Evolutionary conservation across 1,140 invertebrate genomes (phyloP).

Genomic region (Chionoecetes opilio): DNA sequence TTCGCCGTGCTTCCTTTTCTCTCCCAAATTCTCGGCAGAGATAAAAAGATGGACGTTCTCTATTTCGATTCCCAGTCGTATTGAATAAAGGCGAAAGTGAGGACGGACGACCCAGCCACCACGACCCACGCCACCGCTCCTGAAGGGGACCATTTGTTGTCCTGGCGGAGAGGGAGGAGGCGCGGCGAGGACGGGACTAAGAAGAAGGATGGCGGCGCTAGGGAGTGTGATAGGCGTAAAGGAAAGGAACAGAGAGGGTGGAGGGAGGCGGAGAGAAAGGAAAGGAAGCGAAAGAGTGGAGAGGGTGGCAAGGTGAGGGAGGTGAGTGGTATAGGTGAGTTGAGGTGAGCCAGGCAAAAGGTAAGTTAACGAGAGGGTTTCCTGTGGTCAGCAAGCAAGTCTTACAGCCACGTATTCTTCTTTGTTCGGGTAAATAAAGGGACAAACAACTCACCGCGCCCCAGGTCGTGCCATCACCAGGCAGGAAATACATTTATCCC

Average conservation of each 20-base stretch:
- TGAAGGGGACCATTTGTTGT: constrained; percentile 19
- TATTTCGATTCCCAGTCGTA: constrained; percentile 28
- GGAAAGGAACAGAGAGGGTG: not conserved
- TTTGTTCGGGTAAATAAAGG: too few relatives aligned
- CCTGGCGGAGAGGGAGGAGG: not conserved
- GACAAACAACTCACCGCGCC: too few relatives aligned
- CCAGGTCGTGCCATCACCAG: too few relatives aligned
- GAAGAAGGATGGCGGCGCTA: too few relatives aligned
- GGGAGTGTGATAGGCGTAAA: too few relatives aligned
- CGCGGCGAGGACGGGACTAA: not conserved
- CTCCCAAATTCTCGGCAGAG: not conserved
- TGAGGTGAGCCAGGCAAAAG: too few relatives aligned
- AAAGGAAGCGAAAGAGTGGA: not conserved
- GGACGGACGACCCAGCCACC: constrained; percentile 4
- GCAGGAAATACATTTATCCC: too few relatives aligned
- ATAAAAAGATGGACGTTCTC: constrained; percentile 10
- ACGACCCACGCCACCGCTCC: not conserved
- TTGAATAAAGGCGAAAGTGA: constrained; percentile 20
- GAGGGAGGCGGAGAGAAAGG: not conserved
- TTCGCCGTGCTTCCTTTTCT: not conserved
- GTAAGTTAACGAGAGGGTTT: too few relatives aligned
- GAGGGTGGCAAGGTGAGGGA: too few relatives aligned
- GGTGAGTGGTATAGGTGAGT: too few relatives aligned
- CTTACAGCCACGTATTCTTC: too few relatives aligned
- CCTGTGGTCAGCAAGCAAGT: too few relatives aligned